Conservation (phyloP, 2,797 vertebrate genomes). For the Megaceryle alcyon region DNA sequence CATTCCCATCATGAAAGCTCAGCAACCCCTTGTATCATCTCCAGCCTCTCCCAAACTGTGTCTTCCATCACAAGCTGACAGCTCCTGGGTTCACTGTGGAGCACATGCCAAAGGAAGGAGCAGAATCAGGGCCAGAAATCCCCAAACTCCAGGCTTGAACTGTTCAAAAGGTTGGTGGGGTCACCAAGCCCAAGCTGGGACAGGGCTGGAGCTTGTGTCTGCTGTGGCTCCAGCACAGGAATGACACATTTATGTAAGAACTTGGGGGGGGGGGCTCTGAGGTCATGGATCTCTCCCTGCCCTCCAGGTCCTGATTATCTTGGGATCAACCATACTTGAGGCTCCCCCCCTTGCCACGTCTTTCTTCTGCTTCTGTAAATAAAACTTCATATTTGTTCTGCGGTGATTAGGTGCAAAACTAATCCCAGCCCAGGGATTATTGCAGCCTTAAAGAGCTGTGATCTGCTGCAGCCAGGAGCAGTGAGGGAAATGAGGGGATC, state of each 20-base stretch:
- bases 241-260: background rate
- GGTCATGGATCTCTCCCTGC: background rate
- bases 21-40: background rate
- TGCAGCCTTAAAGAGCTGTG: conserved; percentile 63
- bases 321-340: conserved; percentile 2
- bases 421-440: conserved; percentile 68
- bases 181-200: background rate
- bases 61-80: background rate
- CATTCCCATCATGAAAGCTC: background rate
- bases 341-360: background rate
- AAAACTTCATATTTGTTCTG: conserved; percentile 62
- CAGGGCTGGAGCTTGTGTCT: background rate
- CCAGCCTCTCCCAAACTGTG: accelerated
- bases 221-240: background rate
- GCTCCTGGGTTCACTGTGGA: background rate
- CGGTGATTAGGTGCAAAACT: conserved; percentile 72
- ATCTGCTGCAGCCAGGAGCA: background rate
- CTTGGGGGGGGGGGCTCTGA: accelerated
- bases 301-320: conserved; percentile 54
- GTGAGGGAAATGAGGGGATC: conserved; percentile 50
- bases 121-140: background rate
- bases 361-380: conserved; percentile 70
- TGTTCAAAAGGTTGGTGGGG: background rate
- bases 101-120: background rate
- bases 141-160: background rate